Conservation (phyloP, 2,888 invertebrate species). For the Coelinius sp. region DNA sequence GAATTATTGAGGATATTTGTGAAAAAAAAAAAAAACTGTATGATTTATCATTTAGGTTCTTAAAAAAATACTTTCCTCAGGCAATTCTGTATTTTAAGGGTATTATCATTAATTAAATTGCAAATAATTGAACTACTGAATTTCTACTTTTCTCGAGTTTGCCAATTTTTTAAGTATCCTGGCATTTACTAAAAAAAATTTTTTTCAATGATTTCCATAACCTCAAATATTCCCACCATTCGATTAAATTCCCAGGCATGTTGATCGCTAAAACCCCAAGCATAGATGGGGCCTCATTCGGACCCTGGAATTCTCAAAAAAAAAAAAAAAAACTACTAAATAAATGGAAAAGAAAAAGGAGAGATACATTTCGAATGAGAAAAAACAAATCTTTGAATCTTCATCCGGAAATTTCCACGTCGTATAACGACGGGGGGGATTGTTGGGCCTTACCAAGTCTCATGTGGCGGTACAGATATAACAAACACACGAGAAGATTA, state of each 20-base stretch:
- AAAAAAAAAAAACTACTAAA: not conserved
- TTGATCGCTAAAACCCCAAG: not conserved
- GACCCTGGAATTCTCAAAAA: not conserved
- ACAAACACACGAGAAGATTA: slow-evolving; percentile 41
- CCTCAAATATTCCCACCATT: not conserved
- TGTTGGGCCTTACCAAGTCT: too few species aligned
- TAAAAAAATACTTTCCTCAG: too few species aligned
- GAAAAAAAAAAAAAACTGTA: too few species aligned
- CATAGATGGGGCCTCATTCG: not conserved
- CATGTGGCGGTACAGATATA: not conserved
- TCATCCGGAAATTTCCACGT: slow-evolving; percentile 28
- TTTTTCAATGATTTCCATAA: too few species aligned
- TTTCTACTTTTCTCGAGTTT: too few species aligned
- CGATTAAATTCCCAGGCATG: not conserved
- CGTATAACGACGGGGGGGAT: slow-evolving; percentile 46
- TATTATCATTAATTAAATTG: too few species aligned
- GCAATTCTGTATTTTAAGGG: too few species aligned
- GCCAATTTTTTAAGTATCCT: too few species aligned
- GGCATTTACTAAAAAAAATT: not conserved
- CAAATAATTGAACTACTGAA: too few species aligned
- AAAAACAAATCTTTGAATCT: slow-evolving; percentile 1
- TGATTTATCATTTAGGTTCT: too few species aligned
- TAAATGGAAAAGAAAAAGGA: not conserved
- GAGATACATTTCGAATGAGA: not conserved
- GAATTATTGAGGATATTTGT: too few species aligned